Evolutionary conservation across 2,888 invertebrate species (phyloP), one percentile per base, ranked within the genome.

Genomic region (Hydropsyche betteni): DNA sequence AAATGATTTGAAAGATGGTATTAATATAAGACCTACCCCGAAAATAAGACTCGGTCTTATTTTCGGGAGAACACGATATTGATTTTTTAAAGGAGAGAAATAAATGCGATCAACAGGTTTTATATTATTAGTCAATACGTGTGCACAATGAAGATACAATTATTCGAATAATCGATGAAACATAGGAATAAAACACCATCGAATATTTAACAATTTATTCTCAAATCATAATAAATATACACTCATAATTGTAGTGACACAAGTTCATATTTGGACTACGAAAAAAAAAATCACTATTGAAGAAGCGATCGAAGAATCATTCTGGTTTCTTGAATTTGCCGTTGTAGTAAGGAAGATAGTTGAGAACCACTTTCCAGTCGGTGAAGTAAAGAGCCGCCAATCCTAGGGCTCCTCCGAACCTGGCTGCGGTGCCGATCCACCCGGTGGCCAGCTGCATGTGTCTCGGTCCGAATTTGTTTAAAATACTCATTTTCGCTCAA

Each of bases 351-450:
- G 95, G 95, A 79, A 95, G 84, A 83, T 91, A 90, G 80, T 91
- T 88, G 69, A 92, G 87, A 79, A 95, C 85, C 70, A 89, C 82
- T 84, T 90, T 92, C 95, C 95, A 95, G 82, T 95, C 95, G 0
- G 94, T 94, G 80, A 92, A 88, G 84, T 93, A 95, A 2, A 91
- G 84, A 8, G 93, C 80, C 0, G 85, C 87, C 34, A 89, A 81
- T 76, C 89, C 88, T n/a, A 88, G 91, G 0, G 91, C 87, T 51
- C 89, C 88, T 64, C 94, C 94, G 82, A 91, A 95, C 0, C 87
- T 86, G 0, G 84, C 82, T 16, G 88, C 88, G 5, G 79, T 61
- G 34, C 75, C 70, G 8, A 70, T 36, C 71, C 73, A 79, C 6
- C 53, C 50, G n/a, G 69, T 52, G 53, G 76, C 33, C 14, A 68